phyloP scores from a whole-genome alignment of 2,113 vertebrate genomes.

The Nyctereutes procyonoides region DNA sequence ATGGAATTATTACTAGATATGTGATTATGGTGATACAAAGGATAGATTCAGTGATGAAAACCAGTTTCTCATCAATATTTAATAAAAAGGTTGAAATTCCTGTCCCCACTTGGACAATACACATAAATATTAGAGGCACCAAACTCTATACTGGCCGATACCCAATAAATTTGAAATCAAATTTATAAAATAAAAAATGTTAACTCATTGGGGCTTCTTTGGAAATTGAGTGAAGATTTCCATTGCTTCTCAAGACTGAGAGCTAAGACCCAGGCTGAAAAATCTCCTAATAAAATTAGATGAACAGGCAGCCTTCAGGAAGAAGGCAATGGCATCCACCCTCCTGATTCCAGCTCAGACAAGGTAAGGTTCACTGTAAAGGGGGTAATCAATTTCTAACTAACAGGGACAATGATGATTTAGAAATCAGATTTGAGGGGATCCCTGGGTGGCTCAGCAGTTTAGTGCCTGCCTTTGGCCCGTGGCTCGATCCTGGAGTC shows the following conservation, averaged over 20 bases:
- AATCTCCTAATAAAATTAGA: background rate
- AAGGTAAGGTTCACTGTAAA: background rate
- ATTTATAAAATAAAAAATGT: background rate
- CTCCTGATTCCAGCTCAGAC: background rate
- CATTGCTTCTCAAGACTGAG: background rate
- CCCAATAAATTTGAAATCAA: conserved; percentile 23
- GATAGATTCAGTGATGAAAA: background rate
- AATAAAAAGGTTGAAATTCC: background rate
- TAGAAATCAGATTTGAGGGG: background rate
- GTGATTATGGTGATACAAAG: background rate
- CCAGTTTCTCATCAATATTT: background rate
- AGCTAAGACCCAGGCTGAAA: background rate
- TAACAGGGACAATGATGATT: background rate
- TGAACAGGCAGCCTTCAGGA: background rate
- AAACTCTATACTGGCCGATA: background rate
- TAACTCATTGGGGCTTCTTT: background rate
- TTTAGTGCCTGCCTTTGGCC: too few relatives aligned
- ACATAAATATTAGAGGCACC: background rate
- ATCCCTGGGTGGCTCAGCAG: too few relatives aligned
- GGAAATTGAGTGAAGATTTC: background rate
- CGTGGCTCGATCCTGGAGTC: too few relatives aligned
- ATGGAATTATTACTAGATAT: background rate
- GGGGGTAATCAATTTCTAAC: background rate
- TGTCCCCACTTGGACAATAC: background rate
- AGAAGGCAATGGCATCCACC: background rate